Conservation (phyloP, 23 tunicate species). For the Styela clava region DNA sequence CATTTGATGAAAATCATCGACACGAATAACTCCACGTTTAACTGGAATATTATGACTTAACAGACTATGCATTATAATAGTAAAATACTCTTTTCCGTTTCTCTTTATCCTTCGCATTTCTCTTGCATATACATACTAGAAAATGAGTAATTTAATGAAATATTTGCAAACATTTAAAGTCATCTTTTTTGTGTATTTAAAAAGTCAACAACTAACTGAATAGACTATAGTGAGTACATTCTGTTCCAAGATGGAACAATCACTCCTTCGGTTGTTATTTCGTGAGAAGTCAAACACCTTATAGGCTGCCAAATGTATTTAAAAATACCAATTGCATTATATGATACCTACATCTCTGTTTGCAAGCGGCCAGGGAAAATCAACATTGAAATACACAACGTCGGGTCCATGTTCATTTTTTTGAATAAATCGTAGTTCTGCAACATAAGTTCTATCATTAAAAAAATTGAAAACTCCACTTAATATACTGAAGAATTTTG, state of each 20-base stretch:
- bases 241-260: too few relatives aligned
- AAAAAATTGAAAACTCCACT: background rate
- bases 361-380: conserved; percentile 87
- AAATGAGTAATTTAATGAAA: too few relatives aligned
- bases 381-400: conserved; percentile 88
- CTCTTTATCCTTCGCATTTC: conserved; percentile 45
- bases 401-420: conserved; percentile 80
- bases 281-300: too few relatives aligned
- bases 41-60: conserved; percentile 57
- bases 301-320: too few relatives aligned
- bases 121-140: conserved; percentile 88
- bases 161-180: too few relatives aligned
- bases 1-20: conserved; percentile 85
- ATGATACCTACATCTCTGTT: conserved; percentile 79
- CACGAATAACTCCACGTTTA: conserved; percentile 60
- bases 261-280: too few relatives aligned
- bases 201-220: too few relatives aligned
- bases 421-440: conserved; percentile 66
- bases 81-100: conserved; percentile 47
- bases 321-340: too few relatives aligned
- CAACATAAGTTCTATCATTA: too few relatives aligned
- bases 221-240: too few relatives aligned
- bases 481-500: too few relatives aligned
- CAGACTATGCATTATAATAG: conserved; percentile 89
- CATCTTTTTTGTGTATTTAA: too few relatives aligned